Evolutionary conservation across 1,140 invertebrate species (phyloP), one percentile per base, ranked within the genome.

Genomic region (Manduca sexta): DNA sequence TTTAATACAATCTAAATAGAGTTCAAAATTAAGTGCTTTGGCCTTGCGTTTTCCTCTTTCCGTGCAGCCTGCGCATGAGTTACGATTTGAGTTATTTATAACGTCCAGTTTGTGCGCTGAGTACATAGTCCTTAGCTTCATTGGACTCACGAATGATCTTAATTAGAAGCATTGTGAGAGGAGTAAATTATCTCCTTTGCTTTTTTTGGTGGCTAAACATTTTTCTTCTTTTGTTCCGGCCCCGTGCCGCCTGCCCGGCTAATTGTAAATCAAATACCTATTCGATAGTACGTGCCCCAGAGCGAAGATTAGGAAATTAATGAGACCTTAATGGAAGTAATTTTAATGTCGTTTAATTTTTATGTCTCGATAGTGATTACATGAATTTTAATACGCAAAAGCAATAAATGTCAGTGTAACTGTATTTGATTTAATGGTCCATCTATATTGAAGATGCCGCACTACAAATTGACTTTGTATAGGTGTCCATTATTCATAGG

Each of bases 111-210:
- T 76, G 64, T 76, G 64, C 69, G 71, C 62, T 64, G 63, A 68
- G 75, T 68, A 74, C 69, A 74, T 69, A 78, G 68, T 74, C 63
- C 60, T 68, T 62, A 46, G 68, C 65, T 69, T 72, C 80, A 69
- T 76, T 76, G 66, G 65, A 44, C 69, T 74, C 73, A 80, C 74
- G 74, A 79, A 81, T 79, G 73, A 79, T 84, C 80, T 82, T 84
- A 84, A 84, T 82, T 84, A 84, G 81, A 82, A 77, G 73, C 73
- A 82, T 84, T 82, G 81, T 82, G 61, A 38, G 65, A 66, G 63
- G 65, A 62, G 70, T 84, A 82, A 82, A 79, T 84, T 79, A 82
- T 79, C 61, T 49, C 50, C 52, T 55, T 66, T 62, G 70, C 52
- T 38, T 55, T 66, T 64, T 68, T 69, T 68, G 45, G 46, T 42